Evolutionary conservation across 2,797 vertebrate genomes (phyloP), one percentile per base, ranked within the genome.

Genomic region (Euthynnus affinis): DNA sequence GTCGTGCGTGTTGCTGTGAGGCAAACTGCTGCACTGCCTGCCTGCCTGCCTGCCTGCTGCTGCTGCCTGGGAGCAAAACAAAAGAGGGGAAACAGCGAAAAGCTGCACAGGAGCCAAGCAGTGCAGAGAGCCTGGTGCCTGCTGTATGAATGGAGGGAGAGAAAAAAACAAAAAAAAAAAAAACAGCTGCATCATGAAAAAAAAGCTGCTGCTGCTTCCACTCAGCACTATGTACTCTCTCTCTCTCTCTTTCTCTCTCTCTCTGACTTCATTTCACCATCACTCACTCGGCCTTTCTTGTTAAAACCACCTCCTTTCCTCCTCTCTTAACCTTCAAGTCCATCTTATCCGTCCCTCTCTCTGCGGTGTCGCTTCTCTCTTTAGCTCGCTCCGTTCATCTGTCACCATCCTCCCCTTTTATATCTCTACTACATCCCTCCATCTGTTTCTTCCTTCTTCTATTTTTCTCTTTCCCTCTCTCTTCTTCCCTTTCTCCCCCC

Each of bases 111-210:
- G 40, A 76, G 81, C 67, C 78, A 12, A 61, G 25, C 84, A 59
- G 70, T 40, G 40, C 63, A 49, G 71, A 23, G 64, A 32, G 77
- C n/a, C 75, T 0, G 59, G 18, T 37, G 80, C 29, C 62, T 40
- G 70, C 67, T 15, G 34, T 15, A 44, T 85, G 87, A 89, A 87
- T 85, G 85, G 80, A 77, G 68, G 22, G 37, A 58, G n/a, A n/a
- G n/a, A n/a, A n/a, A n/a, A n/a, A n/a, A n/a, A n/a, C n/a, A 29
- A 29, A 29, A 29, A 27, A 27, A 27, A 27, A 64, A 65, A 89
- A 89, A 92, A 90, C 70, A 58, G 89, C 90, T 80, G 87, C 87
- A 81, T 92, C 91, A 91, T 76, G 77, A 78, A 77, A 88, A 46
- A 46, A 23, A n/a, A 46, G 70, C 65, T 62, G 67, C 80, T 74